Base-by-base conservation (phyloP, 2,888 invertebrate species). In the Xanthorhoe spadicearia region DNA sequence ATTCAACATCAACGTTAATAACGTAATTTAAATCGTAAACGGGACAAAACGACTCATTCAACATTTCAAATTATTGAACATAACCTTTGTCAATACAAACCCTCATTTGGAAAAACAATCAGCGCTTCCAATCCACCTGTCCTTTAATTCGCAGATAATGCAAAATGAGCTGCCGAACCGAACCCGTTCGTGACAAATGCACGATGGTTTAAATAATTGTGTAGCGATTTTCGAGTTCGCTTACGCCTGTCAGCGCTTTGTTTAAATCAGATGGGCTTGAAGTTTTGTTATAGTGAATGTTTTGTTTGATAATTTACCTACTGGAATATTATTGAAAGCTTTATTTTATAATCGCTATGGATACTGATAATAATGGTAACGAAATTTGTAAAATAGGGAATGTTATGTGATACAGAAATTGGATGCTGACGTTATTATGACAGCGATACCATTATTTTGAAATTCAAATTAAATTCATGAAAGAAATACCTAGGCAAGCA, bases 151-250 rank as follows among this genome's bases (percentile, higher is more conserved):
- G 64, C 72, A 57, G 72, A 76, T 79, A 78, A 79, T 77, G 66
- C 70, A 64, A 65, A 74, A 72, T 70, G 69, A 69, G 62, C 65
- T 68, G 67, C 65, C 63, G 71, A 69, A 64, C 64, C 57, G 52
- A 32, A 32, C 32, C 32, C 46, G 61, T 59, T 61, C 64, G 61
- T 74, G 75, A 77, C 76, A 78, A 81, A 77, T 80, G 73, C 72
- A 68, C 71, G 60, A 68, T 78, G 77, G 78, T 82, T 78, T 75
- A 77, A 78, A 77, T 81, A 77, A 83, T 80, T 77, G 73, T 74
- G 71, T 77, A 68, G 65, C 73, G 70, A 78, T 81, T 81, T 74
- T 71, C 74, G 62, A 69, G 67, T 72, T 61, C 75, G 66, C 75
- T 73, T 73, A 59, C 73, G 71, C 68, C 68, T 75, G 73, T 75